Conservation (phyloP, 2,113 vertebrate genomes). For the Clarias batrachus region DNA sequence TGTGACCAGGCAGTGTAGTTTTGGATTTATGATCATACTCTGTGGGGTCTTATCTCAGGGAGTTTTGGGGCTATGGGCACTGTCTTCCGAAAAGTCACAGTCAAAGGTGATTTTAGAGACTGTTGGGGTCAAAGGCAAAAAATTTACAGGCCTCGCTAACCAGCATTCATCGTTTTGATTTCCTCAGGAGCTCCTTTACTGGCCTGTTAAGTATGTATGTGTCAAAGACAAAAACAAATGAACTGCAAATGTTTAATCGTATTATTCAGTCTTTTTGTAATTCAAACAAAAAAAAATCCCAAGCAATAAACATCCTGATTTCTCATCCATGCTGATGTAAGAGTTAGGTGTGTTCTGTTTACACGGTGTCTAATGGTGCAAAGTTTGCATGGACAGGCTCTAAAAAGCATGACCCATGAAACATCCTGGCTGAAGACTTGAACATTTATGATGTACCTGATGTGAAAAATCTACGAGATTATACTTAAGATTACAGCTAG, state of each 20-base stretch:
- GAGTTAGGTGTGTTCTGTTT: neutral
- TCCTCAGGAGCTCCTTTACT: too few species aligned
- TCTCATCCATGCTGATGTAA: conserved; percentile 5
- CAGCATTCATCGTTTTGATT: too few species aligned
- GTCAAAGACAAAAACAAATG: neutral
- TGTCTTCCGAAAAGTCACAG: neutral
- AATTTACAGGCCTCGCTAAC: too few species aligned
- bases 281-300: neutral
- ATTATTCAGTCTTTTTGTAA: neutral
- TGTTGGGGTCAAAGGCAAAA: neutral
- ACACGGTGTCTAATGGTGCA: neutral
- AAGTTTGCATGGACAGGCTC: neutral
- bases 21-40: too few species aligned
- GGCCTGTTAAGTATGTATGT: neutral
- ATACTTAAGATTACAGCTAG: neutral
- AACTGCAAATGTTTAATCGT: neutral
- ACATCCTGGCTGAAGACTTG: neutral
- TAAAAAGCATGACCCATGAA: conserved; percentile 14
- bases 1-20: too few species aligned
- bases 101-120: too few species aligned
- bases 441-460: neutral
- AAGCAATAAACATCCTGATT: neutral
- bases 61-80: neutral
- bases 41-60: too few species aligned
- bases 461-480: neutral